Evolutionary conservation across 1,140 invertebrate genomes (phyloP).

Genomic region (Laupala kohalensis): DNA sequence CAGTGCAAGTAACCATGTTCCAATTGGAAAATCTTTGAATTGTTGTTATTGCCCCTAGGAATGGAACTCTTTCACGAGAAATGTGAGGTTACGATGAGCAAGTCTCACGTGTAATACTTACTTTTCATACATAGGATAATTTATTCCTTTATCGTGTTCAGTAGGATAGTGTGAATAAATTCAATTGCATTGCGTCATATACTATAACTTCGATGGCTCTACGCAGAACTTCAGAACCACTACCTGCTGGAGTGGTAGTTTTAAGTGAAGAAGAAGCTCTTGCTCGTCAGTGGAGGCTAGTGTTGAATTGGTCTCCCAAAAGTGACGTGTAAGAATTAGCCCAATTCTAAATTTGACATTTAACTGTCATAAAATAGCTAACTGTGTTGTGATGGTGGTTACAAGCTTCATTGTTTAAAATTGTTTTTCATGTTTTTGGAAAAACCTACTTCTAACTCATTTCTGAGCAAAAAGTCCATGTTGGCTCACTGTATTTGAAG

Average conservation of each 20-base stretch:
- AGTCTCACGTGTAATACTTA: too few species aligned
- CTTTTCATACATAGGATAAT: too few species aligned
- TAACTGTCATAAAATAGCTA: neutral
- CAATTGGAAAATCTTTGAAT: neutral
- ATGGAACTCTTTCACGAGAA: too few species aligned
- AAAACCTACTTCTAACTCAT: too few species aligned
- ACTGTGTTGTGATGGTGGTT: neutral
- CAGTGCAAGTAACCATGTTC: neutral
- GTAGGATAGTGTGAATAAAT: neutral
- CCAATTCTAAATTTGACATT: neutral
- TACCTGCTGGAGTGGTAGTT: neutral
- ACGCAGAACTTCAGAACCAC: neutral
- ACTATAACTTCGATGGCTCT: conserved; percentile 4
- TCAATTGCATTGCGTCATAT: too few species aligned
- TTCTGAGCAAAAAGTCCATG: too few species aligned
- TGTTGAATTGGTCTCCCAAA: conserved; percentile 19
- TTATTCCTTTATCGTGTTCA: neutral
- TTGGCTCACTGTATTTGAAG: too few species aligned
- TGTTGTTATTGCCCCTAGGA: neutral
- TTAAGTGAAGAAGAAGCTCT: conserved; percentile 9
- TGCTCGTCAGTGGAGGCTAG: conserved; percentile 16
- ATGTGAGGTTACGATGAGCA: too few species aligned
- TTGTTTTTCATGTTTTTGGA: too few species aligned
- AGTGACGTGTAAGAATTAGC: conserved; percentile 24
- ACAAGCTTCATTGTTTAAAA: neutral